Conservation (phyloP, 1,140 invertebrate species). For the Psix sp. region DNA sequence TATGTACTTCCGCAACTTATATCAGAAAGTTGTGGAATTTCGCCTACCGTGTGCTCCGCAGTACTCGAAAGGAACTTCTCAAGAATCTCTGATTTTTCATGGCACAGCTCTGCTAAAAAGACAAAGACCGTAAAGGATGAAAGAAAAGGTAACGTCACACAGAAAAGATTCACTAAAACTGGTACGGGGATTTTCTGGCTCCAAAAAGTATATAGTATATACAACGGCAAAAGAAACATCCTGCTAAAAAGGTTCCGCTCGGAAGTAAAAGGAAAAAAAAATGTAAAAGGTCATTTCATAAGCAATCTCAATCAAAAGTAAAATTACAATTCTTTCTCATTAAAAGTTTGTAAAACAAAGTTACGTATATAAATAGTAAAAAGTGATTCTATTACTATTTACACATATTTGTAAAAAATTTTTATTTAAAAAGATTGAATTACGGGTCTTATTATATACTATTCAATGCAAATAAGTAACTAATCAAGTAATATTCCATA, state of each 20-base stretch:
- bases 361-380: too few species aligned
- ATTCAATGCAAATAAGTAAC: too few species aligned
- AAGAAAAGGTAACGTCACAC: slow-evolving; percentile 13
- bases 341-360: too few species aligned
- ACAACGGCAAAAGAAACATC: slow-evolving; percentile 31
- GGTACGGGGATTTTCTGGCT: slow-evolving; percentile 24
- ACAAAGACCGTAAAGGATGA: not conserved
- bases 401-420: too few species aligned
- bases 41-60: slow-evolving; percentile 13
- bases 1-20: slow-evolving; percentile 16
- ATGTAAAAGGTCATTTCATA: too few species aligned
- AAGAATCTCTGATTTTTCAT: slow-evolving; percentile 39
- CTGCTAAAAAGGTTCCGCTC: slow-evolving; percentile 23
- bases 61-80: slow-evolving; percentile 31
- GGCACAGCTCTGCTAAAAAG: slow-evolving; percentile 10
- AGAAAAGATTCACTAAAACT: slow-evolving; percentile 29
- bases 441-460: too few species aligned
- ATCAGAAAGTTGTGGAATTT: slow-evolving; percentile 24
- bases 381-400: too few species aligned
- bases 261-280: slow-evolving; percentile 1
- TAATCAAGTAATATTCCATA: too few species aligned
- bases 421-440: too few species aligned
- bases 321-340: too few species aligned
- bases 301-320: too few species aligned
- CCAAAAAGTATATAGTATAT: slow-evolving; percentile 19